phyloP scores from a whole-genome alignment of 2,888 invertebrate species.

The Megalurothrips usitatus region DNA sequence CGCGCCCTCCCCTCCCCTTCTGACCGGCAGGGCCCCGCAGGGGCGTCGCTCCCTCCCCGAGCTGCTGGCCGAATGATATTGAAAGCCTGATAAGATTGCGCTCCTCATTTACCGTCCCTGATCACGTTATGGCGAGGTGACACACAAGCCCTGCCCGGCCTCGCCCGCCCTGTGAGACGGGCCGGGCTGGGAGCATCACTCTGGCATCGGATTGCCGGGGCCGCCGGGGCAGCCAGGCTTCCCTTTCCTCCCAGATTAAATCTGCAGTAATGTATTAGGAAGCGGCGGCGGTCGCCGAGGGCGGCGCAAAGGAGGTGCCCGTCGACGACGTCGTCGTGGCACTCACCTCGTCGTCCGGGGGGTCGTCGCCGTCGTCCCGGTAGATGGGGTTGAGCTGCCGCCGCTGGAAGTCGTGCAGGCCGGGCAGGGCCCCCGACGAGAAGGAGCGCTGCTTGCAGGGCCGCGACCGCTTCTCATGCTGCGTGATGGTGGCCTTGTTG shows the following conservation, averaged over 20 bases:
- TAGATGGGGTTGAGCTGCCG: conserved; percentile 55
- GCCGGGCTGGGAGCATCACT: no score
- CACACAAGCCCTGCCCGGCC: conserved; percentile 27
- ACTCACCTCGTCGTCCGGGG: neutral
- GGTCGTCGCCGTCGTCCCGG: conserved; percentile 50
- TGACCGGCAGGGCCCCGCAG: neutral
- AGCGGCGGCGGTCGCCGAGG: no score
- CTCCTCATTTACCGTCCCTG: neutral
- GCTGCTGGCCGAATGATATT: neutral
- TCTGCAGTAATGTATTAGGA: no score
- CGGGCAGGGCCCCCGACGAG: conserved; percentile 69
- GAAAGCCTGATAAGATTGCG: neutral
- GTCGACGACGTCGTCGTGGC: neutral
- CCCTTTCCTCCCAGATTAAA: no score
- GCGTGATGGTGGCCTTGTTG: neutral
- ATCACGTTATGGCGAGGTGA: conserved; percentile 29
- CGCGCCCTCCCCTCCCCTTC: neutral
- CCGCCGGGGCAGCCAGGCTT: no score
- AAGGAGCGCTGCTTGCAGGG: conserved; percentile 44
- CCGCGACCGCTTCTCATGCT: neutral
- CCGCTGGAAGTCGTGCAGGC: conserved; percentile 62
- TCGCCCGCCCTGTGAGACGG: no score
- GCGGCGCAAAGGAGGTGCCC: neutral
- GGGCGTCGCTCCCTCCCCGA: neutral
- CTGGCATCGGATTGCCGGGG: no score